Evolutionary conservation across 2,888 invertebrate species (phyloP).

Genomic region (Eupithecia inturbata): DNA sequence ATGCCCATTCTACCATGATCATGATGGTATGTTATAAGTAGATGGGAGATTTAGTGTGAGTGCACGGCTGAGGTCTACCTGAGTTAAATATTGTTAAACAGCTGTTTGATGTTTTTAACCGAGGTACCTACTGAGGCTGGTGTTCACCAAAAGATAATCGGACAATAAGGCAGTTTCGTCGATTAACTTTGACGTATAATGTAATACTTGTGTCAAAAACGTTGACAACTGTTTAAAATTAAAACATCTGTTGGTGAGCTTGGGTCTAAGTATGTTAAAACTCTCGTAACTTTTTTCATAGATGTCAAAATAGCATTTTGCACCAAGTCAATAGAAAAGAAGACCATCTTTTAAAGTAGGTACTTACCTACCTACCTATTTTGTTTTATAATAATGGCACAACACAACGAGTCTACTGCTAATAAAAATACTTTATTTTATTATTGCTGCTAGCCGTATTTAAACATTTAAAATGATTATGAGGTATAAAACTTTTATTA

Average conservation of each 20-base stretch:
- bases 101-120: neutral
- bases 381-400: neutral
- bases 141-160: too few relatives aligned
- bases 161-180: too few relatives aligned
- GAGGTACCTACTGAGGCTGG: neutral
- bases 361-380: too few relatives aligned
- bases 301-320: neutral
- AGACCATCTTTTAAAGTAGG: neutral
- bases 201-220: too few relatives aligned
- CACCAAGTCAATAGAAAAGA: neutral
- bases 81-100: neutral
- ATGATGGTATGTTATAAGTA: neutral
- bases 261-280: too few relatives aligned
- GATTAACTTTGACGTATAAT: too few relatives aligned
- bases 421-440: neutral
- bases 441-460: neutral
- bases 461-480: neutral
- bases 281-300: neutral
- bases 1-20: neutral
- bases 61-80: too few relatives aligned
- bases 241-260: too few relatives aligned
- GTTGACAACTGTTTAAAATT: too few relatives aligned
- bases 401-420: neutral
- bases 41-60: neutral
- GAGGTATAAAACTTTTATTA: neutral